Evolutionary conservation across 2,797 vertebrate genomes (phyloP).

Genomic region (Threskiornis aethiopicus): DNA sequence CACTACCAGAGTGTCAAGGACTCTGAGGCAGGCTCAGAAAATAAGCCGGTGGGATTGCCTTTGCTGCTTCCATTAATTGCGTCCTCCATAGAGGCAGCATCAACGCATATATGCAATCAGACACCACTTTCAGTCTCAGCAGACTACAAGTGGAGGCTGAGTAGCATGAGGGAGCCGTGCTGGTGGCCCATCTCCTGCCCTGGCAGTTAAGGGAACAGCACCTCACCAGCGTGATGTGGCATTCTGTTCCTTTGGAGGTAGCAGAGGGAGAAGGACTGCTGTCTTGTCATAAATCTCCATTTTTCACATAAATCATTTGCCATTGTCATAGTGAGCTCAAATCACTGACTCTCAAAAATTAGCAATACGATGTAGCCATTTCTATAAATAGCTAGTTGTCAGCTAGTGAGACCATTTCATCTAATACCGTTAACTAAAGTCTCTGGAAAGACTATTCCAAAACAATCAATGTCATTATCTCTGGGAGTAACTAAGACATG

Average conservation of each 20-base stretch:
- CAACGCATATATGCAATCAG: background rate
- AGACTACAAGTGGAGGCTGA: background rate
- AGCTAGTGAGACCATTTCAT: background rate
- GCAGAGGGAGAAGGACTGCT: background rate
- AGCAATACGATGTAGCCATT: background rate
- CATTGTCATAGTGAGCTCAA: background rate
- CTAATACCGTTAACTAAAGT: background rate
- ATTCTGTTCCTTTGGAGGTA: background rate
- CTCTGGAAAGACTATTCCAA: background rate
- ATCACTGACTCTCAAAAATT: background rate
- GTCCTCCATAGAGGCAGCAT: background rate
- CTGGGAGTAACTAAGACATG: background rate
- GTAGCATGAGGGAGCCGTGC: background rate
- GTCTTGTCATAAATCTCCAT: background rate
- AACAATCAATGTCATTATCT: background rate
- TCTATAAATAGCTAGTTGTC: background rate
- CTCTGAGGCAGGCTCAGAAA: background rate
- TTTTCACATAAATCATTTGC: background rate
- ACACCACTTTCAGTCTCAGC: background rate
- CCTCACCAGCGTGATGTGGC: background rate
- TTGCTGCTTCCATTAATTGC: background rate
- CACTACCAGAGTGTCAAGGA: too few species aligned
- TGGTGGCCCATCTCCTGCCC: background rate
- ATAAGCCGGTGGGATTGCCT: rapidly evolving
- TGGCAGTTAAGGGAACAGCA: background rate